Conservation (phyloP, 2,113 vertebrate species). For the Megaceryle maxima region DNA sequence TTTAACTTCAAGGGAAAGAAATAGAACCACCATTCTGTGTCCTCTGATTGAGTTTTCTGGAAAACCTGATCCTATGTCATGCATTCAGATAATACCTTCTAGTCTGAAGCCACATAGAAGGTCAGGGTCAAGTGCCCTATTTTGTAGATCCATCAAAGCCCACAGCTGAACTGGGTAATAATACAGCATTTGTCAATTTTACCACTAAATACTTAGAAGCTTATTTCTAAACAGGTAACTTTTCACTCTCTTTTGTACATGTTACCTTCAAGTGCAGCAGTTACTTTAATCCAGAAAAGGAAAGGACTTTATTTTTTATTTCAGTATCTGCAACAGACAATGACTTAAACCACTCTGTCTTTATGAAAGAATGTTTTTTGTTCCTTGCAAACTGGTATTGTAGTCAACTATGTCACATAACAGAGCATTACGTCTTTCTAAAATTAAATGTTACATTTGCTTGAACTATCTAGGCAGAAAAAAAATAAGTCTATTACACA, state of each 20-base stretch:
- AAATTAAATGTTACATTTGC: not conserved
- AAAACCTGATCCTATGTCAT: not conserved
- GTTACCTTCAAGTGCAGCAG: not conserved
- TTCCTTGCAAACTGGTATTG: not conserved
- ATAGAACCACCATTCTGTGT: not conserved
- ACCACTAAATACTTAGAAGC: not conserved
- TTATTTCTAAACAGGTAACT: not conserved
- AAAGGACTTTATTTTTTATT: not conserved
- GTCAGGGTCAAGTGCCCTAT: not conserved
- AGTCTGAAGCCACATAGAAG: not conserved
- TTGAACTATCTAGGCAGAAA: not conserved
- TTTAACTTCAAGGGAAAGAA: not conserved
- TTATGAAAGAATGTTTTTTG: not conserved
- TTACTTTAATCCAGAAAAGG: not conserved
- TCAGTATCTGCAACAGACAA: not conserved
- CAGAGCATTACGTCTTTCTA: not conserved
- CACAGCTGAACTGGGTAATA: not conserved
- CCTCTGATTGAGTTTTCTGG: not conserved
- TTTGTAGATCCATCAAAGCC: not conserved
- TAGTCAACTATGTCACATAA: not conserved
- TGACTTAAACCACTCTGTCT: not conserved
- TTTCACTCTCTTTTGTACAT: not conserved
- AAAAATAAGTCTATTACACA: not conserved
- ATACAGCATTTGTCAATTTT: not conserved
- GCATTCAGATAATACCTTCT: not conserved